Percentiles rank a stretch among this genome's conserved stretches.
Conservation (phyloP, 2,113 vertebrate species). For the Nesogale talazaci region DNA sequence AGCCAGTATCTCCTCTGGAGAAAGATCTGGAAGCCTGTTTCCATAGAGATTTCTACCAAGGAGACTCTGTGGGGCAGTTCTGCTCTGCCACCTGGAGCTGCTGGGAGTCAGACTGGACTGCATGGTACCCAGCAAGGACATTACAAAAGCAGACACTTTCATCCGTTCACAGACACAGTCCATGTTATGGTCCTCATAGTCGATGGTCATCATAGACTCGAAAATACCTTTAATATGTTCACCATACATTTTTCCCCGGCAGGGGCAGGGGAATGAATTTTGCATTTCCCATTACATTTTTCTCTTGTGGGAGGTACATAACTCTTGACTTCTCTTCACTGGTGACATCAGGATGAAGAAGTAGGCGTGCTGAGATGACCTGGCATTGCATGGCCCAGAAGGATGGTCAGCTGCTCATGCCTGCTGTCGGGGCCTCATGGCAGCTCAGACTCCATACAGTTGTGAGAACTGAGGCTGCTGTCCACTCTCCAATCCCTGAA, state of each 20-base stretch:
- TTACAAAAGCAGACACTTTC: background rate
- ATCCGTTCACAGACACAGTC: background rate
- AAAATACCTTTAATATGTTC: too few relatives aligned
- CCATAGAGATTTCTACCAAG: background rate
- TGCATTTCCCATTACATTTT: fast-evolving
- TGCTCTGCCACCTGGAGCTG: background rate
- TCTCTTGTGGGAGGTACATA: background rate
- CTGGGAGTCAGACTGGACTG: background rate
- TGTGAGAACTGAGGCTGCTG: too few relatives aligned
- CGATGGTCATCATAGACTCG: too few relatives aligned
- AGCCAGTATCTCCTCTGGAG: background rate
- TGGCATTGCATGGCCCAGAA: background rate
- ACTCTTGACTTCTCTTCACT: background rate
- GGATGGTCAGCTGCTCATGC: background rate
- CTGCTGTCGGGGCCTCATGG: background rate
- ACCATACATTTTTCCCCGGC: background rate
- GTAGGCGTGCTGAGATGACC: background rate
- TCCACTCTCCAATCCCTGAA: fast-evolving
- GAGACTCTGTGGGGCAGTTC: background rate
- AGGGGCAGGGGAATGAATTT: background rate
- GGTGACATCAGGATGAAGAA: background rate
- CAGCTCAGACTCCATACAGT: background rate
- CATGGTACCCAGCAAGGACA: background rate
- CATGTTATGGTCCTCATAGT: background rate
- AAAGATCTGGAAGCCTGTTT: background rate